Evolutionary conservation across 2,113 vertebrate genomes (phyloP).

Genomic region (Marmota monax): DNA sequence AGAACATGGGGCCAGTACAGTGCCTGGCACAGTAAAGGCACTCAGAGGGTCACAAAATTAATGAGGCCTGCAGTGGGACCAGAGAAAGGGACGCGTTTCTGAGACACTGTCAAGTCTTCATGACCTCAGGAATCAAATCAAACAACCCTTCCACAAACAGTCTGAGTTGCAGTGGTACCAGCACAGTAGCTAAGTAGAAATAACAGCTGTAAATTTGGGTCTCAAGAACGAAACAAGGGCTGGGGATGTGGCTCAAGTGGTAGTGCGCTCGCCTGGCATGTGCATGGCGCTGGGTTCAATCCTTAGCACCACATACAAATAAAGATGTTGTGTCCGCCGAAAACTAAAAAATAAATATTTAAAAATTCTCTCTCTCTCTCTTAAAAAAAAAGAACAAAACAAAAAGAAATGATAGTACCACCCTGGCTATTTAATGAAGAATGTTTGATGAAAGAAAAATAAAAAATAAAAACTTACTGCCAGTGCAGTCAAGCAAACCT

Average conservation of each 20-base stretch:
- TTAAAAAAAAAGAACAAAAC: not conserved
- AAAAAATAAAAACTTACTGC: not conserved
- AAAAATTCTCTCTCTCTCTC: too few relatives aligned
- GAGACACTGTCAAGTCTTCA: not conserved
- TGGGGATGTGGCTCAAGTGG: too few relatives aligned
- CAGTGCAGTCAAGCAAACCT: conserved; percentile 10
- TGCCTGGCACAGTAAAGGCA: not conserved
- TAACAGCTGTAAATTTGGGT: not conserved
- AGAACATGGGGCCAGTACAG: not conserved
- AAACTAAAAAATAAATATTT: too few relatives aligned
- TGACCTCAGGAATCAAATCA: conserved; percentile 43
- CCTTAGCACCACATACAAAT: too few relatives aligned
- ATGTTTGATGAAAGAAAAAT: not conserved
- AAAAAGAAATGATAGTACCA: not conserved
- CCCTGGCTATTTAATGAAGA: not conserved
- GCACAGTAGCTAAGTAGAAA: conserved; percentile 24
- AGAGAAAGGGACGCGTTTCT: not conserved
- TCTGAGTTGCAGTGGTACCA: not conserved
- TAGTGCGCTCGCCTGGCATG: too few relatives aligned
- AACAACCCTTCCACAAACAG: not conserved
- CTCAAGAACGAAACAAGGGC: conserved; percentile 36
- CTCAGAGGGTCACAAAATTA: not conserved
- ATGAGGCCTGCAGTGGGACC: not conserved
- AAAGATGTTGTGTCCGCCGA: too few relatives aligned
- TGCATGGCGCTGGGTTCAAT: too few relatives aligned